Evolutionary conservation across 2,797 vertebrate genomes (phyloP).

Genomic region (Lagorchestes hirsutus): DNA sequence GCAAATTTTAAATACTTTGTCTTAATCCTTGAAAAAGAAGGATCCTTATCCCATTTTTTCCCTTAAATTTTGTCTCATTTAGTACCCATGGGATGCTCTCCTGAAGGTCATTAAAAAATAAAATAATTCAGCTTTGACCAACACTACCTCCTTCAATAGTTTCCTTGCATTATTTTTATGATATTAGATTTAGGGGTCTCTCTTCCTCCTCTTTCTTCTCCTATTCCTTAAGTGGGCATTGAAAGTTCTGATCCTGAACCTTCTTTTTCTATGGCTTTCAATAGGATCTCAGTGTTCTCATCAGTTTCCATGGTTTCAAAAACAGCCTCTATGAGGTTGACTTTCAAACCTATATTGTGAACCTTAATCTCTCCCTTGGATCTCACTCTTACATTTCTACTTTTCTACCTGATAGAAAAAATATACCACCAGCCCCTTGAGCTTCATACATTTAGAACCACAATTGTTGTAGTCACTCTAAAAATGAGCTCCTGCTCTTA

Average conservation of each 20-base stretch:
- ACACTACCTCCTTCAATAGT: neutral
- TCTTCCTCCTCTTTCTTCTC: neutral
- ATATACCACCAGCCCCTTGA: too few relatives aligned
- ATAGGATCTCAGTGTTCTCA: neutral
- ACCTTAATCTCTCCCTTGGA: too few relatives aligned
- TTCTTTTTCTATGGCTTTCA: neutral
- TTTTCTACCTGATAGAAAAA: too few relatives aligned
- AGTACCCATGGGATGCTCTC: neutral
- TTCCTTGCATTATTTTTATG: neutral
- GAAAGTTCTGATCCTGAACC: neutral
- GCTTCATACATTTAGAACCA: too few relatives aligned
- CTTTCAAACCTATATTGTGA: too few relatives aligned
- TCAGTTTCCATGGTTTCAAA: too few relatives aligned
- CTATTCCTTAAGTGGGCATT: neutral
- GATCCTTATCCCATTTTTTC: neutral
- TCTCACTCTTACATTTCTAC: too few relatives aligned
- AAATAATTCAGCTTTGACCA: neutral
- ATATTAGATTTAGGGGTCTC: neutral
- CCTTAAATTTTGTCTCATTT: neutral
- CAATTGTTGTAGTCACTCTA: neutral
- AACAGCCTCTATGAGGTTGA: too few relatives aligned
- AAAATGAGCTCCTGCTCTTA: neutral
- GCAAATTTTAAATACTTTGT: neutral
- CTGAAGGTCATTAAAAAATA: neutral
- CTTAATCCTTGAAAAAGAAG: neutral